Evolutionary conservation across 2,113 vertebrate genomes (phyloP).

Genomic region (Lagopus leucura): DNA sequence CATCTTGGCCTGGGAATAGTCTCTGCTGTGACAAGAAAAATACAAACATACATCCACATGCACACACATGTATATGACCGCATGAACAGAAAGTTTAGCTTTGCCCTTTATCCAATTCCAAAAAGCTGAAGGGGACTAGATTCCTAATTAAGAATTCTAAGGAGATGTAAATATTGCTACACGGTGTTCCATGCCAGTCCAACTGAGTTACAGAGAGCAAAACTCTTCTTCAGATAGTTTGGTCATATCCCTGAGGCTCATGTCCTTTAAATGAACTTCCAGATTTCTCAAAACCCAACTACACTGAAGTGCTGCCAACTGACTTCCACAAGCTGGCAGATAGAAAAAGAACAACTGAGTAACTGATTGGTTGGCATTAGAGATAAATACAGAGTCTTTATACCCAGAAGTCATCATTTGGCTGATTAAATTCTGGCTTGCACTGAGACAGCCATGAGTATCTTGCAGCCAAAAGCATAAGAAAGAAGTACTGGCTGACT

Average conservation of each 20-base stretch:
- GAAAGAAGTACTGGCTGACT: neutral
- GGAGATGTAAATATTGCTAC: neutral
- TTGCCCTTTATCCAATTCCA: neutral
- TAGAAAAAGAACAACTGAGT: neutral
- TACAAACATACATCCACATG: neutral
- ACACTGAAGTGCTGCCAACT: neutral
- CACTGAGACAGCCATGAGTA: neutral
- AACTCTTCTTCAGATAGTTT: neutral
- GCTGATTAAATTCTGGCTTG: neutral
- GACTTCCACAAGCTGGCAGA: neutral
- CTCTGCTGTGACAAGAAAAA: neutral
- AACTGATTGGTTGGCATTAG: neutral
- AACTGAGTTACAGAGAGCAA: neutral
- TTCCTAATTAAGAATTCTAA: neutral
- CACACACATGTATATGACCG: rapidly evolving
- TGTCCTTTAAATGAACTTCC: neutral
- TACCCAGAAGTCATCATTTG: conserved; percentile 7
- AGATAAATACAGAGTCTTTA: neutral
- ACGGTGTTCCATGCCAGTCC: neutral
- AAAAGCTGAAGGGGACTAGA: neutral
- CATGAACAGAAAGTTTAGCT: neutral
- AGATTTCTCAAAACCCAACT: neutral
- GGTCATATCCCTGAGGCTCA: neutral
- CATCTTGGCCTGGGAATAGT: neutral
- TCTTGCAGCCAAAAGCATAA: neutral